A percentile compares a stretch with the other conserved stretches of the same genome.
These are phyloP conservation scores for Otus scops DNA, from an alignment of 2,797 vertebrate species.

Conservation along the genomic window DNA sequence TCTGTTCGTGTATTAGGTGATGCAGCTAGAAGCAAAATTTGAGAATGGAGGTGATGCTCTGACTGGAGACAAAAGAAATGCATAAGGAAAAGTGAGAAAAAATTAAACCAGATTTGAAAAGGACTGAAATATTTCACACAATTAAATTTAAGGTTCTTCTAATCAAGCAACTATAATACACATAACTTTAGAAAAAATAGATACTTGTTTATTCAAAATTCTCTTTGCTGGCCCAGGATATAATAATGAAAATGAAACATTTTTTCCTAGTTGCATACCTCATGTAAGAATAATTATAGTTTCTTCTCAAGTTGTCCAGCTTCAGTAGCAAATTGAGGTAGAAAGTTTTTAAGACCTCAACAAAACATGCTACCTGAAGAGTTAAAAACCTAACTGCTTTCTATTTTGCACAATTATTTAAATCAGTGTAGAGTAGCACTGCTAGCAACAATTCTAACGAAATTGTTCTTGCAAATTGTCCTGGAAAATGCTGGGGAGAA, in stretches of 20 bases:
- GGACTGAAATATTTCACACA: not conserved
- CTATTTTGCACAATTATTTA: not conserved
- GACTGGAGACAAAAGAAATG: not conserved
- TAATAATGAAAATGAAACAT: not conserved
- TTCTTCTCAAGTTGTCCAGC: not conserved
- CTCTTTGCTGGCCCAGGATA: not conserved
- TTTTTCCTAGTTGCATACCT: not conserved
- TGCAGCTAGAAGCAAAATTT: not conserved
- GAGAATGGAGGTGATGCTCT: accelerated
- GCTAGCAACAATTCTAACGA: not conserved
- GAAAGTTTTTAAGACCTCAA: not conserved
- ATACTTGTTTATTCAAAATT: not conserved
- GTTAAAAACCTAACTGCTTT: not conserved
- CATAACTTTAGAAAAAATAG: not conserved
- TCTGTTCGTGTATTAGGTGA: not conserved
- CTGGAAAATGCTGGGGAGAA: not conserved
- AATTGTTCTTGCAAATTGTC: not conserved
- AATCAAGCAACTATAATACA: not conserved
- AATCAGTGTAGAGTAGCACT: not conserved
- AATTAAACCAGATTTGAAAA: not conserved
- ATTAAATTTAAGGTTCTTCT: not conserved
- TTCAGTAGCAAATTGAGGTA: not conserved
- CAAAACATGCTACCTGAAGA: not conserved
- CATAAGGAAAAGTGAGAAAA: not conserved
- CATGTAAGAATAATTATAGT: not conserved